Base-by-base conservation (phyloP, 2,113 vertebrate species). In the Pygoscelis adeliae region DNA sequence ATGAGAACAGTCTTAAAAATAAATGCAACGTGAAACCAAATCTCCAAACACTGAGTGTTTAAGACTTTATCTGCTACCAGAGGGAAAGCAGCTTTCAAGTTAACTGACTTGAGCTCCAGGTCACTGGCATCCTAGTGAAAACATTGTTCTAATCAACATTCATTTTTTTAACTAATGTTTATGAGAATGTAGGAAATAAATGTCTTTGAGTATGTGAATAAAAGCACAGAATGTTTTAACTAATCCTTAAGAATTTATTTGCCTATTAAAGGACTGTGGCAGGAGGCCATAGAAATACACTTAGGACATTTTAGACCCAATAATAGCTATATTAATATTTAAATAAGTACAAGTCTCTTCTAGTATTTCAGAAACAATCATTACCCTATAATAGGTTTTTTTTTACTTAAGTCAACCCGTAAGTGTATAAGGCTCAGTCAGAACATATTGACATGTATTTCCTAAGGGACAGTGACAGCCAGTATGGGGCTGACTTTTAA, bases 181-280 rank as follows among this genome's bases (percentile, higher is more conserved):
- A 93, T 90, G 73, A 62, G 46, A 85, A 58, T 40, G 25, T 83
- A 82, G 58, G 85, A 94, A 90, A 95, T 91, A 93, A 96, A 58
- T 92, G 76, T 50, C 58, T 83, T 77, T 5, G 23, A 88, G 40
- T 91, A 84, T 76, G 79, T 90, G 90, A 92, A 95, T 93, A 90
- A 93, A 96, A 96, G 69, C 63, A 87, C 55, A 93, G 67, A 88
- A 32, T 93, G 30, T 84, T 93, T 94, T 95, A 81, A 92, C 47
- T 92, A 90, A 86, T 89, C 44, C 80, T 63, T 67, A 84, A 74
- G 65, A 91, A 93, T 93, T 93, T 96, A 74, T 89, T 84, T 95
- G 85, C 44, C 65, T 82, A 53, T 79, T 91, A 72, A 90, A 86
- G 29, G 19, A 23, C n/a, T 82, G 40, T 95, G 89, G 83, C 65